These are phyloP conservation scores for Palythoa grandis DNA, from an alignment of 92 coral and sea anemone genomes.

Conservation along the genomic window DNA sequence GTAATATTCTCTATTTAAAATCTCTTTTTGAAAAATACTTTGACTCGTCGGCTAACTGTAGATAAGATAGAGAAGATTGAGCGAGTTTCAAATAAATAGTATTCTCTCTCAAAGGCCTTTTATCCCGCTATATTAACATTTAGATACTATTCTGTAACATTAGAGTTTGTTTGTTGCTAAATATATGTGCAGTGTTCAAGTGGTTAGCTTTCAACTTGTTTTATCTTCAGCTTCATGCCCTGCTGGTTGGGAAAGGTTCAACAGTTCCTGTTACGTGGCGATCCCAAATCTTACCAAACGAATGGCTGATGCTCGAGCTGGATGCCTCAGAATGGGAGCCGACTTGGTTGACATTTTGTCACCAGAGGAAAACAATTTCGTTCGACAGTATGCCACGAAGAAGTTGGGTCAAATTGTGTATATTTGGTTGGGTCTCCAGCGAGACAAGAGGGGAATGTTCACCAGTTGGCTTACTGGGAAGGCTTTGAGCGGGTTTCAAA, in stretches of 20 bases:
- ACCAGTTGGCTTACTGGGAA: conserved; percentile 18
- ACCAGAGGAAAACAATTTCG: conserved; percentile 9
- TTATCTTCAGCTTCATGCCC: conserved; percentile 19
- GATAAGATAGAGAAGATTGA: too few species aligned
- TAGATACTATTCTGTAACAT: neutral
- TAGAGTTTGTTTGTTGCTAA: neutral
- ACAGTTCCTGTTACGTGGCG: conserved; percentile 15
- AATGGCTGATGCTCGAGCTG: conserved; percentile 26
- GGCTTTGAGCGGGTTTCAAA: neutral
- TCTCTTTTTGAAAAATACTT: too few species aligned
- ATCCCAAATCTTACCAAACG: conserved; percentile 1
- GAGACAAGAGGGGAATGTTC: conserved; percentile 4
- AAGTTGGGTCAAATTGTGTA: neutral
- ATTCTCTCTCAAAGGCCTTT: too few species aligned
- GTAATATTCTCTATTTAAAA: too few species aligned
- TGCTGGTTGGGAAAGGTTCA: conserved; percentile 32
- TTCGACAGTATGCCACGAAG: conserved; percentile 1
- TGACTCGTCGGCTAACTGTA: too few species aligned
- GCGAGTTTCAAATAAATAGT: too few species aligned
- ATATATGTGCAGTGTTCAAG: neutral
- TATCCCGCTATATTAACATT: neutral
- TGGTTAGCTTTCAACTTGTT: neutral
- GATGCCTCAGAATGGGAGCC: conserved; percentile 26
- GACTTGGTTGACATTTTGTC: conserved; percentile 31
- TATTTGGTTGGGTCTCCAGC: conserved; percentile 23